phyloP scores from a whole-genome alignment of 2,797 vertebrate genomes.

The Enteromius trimaculatus region DNA sequence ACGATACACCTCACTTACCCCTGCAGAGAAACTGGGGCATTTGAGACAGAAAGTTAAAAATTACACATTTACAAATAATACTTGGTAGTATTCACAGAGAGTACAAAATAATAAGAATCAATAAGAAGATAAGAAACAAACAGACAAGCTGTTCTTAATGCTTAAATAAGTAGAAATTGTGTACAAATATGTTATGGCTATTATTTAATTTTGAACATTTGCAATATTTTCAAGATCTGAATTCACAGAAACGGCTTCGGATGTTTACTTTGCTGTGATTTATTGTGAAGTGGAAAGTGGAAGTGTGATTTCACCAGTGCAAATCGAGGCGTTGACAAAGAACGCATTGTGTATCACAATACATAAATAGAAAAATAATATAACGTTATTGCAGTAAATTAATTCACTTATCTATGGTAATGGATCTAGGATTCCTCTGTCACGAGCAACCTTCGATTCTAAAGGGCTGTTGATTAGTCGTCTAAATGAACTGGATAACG shows the following conservation, averaged over 20 bases:
- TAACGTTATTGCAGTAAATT: not conserved
- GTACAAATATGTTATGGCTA: not conserved
- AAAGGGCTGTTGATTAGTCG: not conserved
- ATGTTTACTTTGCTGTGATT: not conserved
- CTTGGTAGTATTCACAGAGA: not conserved
- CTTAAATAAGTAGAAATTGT: not conserved
- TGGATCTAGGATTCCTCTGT: not conserved
- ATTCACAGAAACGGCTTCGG: no score
- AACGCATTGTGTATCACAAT: not conserved
- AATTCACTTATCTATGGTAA: not conserved
- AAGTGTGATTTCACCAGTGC: not conserved
- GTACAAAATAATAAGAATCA: not conserved
- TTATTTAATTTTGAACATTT: not conserved
- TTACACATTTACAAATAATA: not conserved
- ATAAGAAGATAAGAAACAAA: not conserved
- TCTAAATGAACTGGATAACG: not conserved
- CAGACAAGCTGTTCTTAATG: no score
- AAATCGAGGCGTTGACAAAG: not conserved
- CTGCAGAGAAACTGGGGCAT: slow-evolving; percentile 41
- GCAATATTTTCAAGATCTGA: not conserved
- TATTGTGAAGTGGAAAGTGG: not conserved
- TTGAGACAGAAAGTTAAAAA: slow-evolving; percentile 3
- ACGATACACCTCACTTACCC: slow-evolving; percentile 41
- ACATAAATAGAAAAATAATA: not conserved
- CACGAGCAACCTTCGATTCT: not conserved